Percentiles rank a stretch among this genome's conserved stretches.
Evolutionary conservation across 2,113 vertebrate species (phyloP).

Genomic region (Castor canadensis): DNA sequence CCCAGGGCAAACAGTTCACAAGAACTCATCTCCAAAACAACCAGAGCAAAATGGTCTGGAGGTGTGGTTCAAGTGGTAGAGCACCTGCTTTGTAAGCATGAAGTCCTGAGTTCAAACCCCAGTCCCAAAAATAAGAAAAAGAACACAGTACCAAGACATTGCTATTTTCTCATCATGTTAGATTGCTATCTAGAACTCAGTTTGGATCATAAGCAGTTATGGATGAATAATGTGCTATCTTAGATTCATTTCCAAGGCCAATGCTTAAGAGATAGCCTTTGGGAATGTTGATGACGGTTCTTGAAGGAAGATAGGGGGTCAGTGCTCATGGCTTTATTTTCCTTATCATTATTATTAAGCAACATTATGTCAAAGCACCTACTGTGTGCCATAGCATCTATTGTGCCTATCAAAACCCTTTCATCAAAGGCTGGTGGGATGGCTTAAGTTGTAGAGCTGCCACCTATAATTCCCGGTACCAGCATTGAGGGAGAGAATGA

Average conservation of each 20-base stretch:
- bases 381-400: neutral
- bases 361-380: neutral
- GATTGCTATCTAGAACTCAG: no score
- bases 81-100: no score
- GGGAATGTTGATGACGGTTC: neutral
- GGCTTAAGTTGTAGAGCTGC: no score
- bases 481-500: neutral
- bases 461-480: no score
- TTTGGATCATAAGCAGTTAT: neutral
- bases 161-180: neutral
- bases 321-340: neutral
- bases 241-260: neutral
- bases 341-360: neutral
- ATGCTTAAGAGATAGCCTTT: neutral
- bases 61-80: no score
- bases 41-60: no score
- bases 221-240: neutral
- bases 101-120: no score
- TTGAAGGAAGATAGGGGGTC: accelerated
- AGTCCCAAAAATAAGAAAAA: no score
- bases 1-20: no score
- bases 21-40: no score
- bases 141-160: neutral
- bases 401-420: neutral
- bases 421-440: no score